Base-by-base conservation (phyloP, 64 coral and sea anemone genomes). In the Platygyra sinensis region DNA sequence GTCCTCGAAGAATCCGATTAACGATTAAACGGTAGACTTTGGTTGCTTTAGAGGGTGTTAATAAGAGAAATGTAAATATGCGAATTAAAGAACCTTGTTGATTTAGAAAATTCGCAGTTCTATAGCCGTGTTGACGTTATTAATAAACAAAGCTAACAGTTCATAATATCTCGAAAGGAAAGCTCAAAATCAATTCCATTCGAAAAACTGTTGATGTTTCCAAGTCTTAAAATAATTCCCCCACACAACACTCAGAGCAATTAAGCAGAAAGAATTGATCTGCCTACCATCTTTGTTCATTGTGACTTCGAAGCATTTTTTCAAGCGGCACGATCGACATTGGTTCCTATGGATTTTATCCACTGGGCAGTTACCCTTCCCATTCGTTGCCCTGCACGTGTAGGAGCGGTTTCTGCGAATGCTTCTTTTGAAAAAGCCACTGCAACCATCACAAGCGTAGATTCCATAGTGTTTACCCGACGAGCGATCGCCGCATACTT, bases 201-300 rank as follows among this genome's bases (percentile, higher is more conserved):
- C 16, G 9, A 24, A 42, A 1, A 50, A 49, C 9, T 19, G 2
- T 50, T 77, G 10, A 18, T 77, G 3, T 38, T 69, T 69, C 19
- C 74, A 77, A 77, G 17, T 9, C 36, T 24, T 77, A 77, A 50
- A 49, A 77, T 46, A 77, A 12, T 50, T 77, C 39, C 74, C 39
- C 32, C 10, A 65, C 22, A 13, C 8, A 28, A 71, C 62, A 24
- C 81, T 39, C 63, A 15, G 12, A 71, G 36, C 22, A 85, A 72
- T 85, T 61, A 71, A 85, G 36, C 33, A 71, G 16, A 38, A n/a
- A 86, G 81, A 72, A 49, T 46, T 27, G 33, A 78, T 42, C 46
- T 76, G 74, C 94, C 15, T 89, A 99, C 97, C 97, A 72, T 99
- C 97, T 72, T 99, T 99, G 62, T 99, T 99, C 97, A 99, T 99